These are phyloP conservation scores for Pandion haliaetus DNA, from an alignment of 2,113 vertebrate species.

Conservation along the genomic window DNA sequence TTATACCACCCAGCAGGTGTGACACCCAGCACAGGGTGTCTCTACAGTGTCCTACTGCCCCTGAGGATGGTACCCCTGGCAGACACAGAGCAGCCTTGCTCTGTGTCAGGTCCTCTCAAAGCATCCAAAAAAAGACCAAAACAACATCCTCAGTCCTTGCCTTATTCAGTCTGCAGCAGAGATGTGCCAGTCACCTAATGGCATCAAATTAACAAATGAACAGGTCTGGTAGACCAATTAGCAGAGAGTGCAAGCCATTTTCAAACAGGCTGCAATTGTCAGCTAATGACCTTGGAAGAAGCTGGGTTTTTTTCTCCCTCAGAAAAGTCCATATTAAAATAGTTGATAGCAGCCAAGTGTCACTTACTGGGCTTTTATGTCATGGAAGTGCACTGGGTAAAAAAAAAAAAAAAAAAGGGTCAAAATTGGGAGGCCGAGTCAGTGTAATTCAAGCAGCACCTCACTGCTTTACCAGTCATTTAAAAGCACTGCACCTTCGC, in stretches of 20 bases:
- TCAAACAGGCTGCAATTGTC: constrained; percentile 43
- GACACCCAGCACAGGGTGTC: neutral
- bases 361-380: constrained; percentile 11
- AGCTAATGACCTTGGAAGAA: constrained; percentile 44
- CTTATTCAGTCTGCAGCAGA: neutral
- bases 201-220: constrained; percentile 65
- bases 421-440: neutral
- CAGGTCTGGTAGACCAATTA: constrained; percentile 56
- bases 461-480: neutral
- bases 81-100: neutral
- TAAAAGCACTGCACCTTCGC: neutral
- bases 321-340: constrained; percentile 31
- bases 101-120: neutral
- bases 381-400: neutral
- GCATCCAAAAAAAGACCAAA: neutral
- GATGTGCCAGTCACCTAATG: constrained; percentile 42
- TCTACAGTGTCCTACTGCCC: neutral
- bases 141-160: neutral
- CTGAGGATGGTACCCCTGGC: neutral
- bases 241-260: constrained; percentile 38
- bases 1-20: neutral
- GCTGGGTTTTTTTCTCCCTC: neutral
- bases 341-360: constrained; percentile 1
- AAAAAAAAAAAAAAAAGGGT: neutral
- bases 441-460: constrained; percentile 1